These are phyloP conservation scores for Ibidorhyncha struthersii DNA, from an alignment of 2,113 vertebrate species.

Conservation along the genomic window DNA sequence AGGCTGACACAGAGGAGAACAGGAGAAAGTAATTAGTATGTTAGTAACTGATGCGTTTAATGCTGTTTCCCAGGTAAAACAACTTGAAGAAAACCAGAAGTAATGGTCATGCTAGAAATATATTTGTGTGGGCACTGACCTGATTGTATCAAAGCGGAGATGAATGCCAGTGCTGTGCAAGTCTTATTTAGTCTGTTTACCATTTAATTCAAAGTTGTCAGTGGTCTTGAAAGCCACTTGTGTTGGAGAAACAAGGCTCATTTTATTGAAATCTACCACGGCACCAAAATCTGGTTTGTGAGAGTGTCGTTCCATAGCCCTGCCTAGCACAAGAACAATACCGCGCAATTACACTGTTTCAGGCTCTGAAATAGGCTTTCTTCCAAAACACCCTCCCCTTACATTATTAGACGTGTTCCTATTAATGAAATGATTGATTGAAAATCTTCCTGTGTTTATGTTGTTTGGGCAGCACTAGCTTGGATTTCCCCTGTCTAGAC, in stretches of 20 bases:
- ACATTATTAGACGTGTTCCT: constrained; percentile 48
- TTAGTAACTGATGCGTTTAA: background rate
- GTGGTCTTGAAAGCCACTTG: constrained; percentile 39
- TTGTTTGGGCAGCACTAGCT: constrained; percentile 40
- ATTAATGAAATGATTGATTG: constrained; percentile 56
- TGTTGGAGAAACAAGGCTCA: constrained; percentile 44
- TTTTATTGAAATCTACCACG: background rate
- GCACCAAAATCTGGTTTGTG: constrained; percentile 28
- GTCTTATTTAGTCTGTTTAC: constrained; percentile 39
- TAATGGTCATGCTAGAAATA: background rate
- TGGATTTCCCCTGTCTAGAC: constrained; percentile 55
- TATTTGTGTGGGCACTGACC: background rate
- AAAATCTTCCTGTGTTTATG: constrained; percentile 58
- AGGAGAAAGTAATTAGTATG: background rate
- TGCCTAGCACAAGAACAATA: constrained; percentile 30
- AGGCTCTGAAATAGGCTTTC: constrained; percentile 40
- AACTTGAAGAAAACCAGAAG: background rate
- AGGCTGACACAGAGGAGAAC: background rate
- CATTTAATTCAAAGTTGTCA: constrained; percentile 46
- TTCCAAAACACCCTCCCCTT: constrained; percentile 47
- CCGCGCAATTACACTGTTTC: constrained; percentile 18
- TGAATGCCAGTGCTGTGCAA: background rate
- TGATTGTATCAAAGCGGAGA: background rate
- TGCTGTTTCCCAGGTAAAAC: background rate
- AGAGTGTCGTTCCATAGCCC: background rate